Conservation (phyloP, 2,113 vertebrate genomes). For the Canis aureus region DNA sequence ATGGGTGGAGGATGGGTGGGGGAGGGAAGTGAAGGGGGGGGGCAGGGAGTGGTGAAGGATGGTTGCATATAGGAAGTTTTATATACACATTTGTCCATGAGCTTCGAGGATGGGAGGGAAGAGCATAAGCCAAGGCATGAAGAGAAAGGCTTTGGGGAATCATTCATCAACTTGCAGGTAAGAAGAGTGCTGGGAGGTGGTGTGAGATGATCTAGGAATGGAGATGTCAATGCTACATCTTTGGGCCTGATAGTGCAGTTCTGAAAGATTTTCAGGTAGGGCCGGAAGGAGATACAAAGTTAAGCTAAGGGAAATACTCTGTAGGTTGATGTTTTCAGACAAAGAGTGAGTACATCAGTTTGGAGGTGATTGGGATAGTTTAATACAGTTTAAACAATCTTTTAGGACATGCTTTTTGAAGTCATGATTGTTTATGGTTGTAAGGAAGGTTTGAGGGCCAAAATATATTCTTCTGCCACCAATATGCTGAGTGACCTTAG, state of each 20-base stretch:
- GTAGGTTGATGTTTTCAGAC: not conserved
- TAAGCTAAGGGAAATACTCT: not conserved
- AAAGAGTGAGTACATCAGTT: not conserved
- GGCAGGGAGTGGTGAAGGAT: not conserved
- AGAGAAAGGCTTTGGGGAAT: not conserved
- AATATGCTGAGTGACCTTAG: not conserved
- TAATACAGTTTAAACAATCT: not conserved
- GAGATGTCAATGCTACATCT: not conserved
- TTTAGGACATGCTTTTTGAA: constrained; percentile 4
- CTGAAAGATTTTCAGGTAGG: not conserved
- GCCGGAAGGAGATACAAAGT: not conserved
- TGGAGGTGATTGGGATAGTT: constrained; percentile 10
- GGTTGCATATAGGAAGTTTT: not conserved
- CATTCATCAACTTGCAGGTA: not conserved
- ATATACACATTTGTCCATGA: not conserved
- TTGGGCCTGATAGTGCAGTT: not conserved
- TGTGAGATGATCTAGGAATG: not conserved
- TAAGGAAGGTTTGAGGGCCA: not conserved
- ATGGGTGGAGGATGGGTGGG: not conserved
- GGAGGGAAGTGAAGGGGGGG: not conserved
- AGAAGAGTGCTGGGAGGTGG: not conserved
- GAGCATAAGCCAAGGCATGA: not conserved
- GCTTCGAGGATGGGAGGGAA: not conserved
- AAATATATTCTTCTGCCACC: not conserved
- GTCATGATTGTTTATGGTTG: not conserved